phyloP scores from a whole-genome alignment of 2,888 invertebrate species.

The Volucella zonaria region DNA sequence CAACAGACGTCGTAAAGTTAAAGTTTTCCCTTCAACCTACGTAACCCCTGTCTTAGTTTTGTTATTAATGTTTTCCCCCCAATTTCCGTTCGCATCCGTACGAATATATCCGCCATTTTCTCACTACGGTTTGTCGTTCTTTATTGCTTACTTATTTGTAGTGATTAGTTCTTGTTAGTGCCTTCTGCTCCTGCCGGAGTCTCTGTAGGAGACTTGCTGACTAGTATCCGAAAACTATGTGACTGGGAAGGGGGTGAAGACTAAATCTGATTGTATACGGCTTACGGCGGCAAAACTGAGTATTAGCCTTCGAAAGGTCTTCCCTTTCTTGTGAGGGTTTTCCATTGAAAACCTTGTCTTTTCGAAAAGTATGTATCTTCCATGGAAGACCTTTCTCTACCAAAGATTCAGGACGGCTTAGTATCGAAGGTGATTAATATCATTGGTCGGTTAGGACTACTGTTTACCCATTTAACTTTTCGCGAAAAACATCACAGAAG shows the following conservation, averaged over 20 bases:
- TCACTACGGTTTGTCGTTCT: constrained; percentile 46
- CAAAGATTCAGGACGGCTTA: not conserved
- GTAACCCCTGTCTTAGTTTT: constrained; percentile 36
- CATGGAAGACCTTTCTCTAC: not conserved
- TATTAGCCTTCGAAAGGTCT: constrained; percentile 39
- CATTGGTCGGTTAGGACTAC: constrained; percentile 55
- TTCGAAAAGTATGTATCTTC: not conserved
- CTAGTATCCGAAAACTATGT: too few relatives aligned
- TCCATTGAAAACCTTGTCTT: not conserved
- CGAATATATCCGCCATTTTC: constrained; percentile 9
- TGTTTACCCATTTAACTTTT: constrained; percentile 68
- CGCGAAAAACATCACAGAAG: constrained; percentile 34
- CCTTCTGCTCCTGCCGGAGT: constrained; percentile 47
- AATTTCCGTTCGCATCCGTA: constrained; percentile 35
- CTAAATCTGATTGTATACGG: constrained; percentile 66
- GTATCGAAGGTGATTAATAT: constrained; percentile 72
- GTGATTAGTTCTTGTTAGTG: constrained; percentile 74
- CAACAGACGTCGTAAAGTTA: constrained; percentile 38
- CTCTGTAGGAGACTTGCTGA: too few relatives aligned
- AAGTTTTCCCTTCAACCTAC: constrained; percentile 45
- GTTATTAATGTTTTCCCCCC: constrained; percentile 49
- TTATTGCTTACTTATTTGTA: constrained; percentile 65
- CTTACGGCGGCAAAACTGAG: constrained; percentile 62
- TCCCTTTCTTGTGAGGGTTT: not conserved
- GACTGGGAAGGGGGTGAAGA: constrained; percentile 9